Evolutionary conservation across 2,888 invertebrate species (phyloP).

Genomic region (Drosophila heteroneura): DNA sequence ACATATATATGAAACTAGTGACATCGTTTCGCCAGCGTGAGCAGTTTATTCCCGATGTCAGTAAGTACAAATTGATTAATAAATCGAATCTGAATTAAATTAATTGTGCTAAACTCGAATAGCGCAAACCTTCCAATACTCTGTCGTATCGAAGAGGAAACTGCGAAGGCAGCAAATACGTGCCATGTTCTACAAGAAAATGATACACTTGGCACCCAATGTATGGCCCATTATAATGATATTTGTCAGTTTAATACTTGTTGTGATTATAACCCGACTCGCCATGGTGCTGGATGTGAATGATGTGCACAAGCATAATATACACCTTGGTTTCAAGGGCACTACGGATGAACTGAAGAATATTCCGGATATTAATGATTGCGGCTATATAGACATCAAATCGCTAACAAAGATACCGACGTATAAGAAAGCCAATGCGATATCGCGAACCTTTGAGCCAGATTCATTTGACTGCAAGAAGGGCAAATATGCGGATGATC

Average conservation of each 20-base stretch:
- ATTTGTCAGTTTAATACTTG: slow-evolving; percentile 86
- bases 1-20: slow-evolving; percentile 73
- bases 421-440: slow-evolving; percentile 17
- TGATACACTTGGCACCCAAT: slow-evolving; percentile 74
- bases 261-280: slow-evolving; percentile 60
- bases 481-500: slow-evolving; percentile 33
- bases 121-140: slow-evolving; percentile 71
- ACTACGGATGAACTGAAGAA: background rate
- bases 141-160: slow-evolving; percentile 52
- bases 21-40: slow-evolving; percentile 61
- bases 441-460: slow-evolving; percentile 39
- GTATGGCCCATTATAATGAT: slow-evolving; percentile 75
- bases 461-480: slow-evolving; percentile 57
- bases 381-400: slow-evolving; percentile 62
- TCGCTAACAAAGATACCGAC: slow-evolving; percentile 11
- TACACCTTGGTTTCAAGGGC: slow-evolving; percentile 58
- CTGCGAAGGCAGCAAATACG: slow-evolving; percentile 64
- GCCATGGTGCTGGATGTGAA: slow-evolving; percentile 51
- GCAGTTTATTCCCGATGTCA: slow-evolving; percentile 70
- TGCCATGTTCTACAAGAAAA: slow-evolving; percentile 77
- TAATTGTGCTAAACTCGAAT: background rate
- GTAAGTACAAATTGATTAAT: slow-evolving; percentile 54
- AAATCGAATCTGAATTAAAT: background rate
- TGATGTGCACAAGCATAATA: slow-evolving; percentile 34
- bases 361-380: slow-evolving; percentile 57